phyloP scores from a whole-genome alignment of 2,888 invertebrate genomes.

The Apodemia hepburni region DNA sequence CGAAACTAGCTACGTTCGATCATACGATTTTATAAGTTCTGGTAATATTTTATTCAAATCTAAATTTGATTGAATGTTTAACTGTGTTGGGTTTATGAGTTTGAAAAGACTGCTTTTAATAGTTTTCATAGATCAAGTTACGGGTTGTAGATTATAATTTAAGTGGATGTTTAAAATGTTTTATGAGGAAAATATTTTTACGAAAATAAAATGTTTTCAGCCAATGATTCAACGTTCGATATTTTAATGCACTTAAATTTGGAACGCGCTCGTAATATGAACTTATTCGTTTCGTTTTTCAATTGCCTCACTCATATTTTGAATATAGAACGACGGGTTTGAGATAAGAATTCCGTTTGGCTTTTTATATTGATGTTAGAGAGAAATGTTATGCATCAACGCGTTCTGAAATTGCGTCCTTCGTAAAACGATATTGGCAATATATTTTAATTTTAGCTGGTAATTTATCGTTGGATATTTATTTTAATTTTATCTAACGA shows the following conservation, averaged over 20 bases:
- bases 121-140: constrained; percentile 32
- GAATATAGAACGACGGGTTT: constrained; percentile 68
- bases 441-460: neutral
- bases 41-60: constrained; percentile 78
- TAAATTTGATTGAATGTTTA: constrained; percentile 71
- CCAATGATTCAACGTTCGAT: constrained; percentile 67
- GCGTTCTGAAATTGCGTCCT: constrained; percentile 6
- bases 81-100: constrained; percentile 40
- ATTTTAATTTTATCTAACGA: neutral
- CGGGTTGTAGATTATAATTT: constrained; percentile 45
- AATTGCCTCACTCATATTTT: constrained; percentile 77
- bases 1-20: constrained; percentile 58
- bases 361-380: constrained; percentile 25
- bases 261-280: constrained; percentile 73
- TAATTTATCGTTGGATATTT: neutral
- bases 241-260: constrained; percentile 77
- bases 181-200: constrained; percentile 37
- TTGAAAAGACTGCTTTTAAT: constrained; percentile 35
- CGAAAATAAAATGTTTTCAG: constrained; percentile 50
- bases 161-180: constrained; percentile 36
- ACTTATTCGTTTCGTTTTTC: constrained; percentile 76
- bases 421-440: neutral
- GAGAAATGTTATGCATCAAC: constrained; percentile 10
- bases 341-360: constrained; percentile 53
- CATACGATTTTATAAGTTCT: constrained; percentile 74